A percentile compares a stretch with the other conserved stretches of the same genome.
These are phyloP conservation scores for Lamellibrachia luymesi DNA, from an alignment of 1,140 invertebrate genomes.

Conservation along the genomic window DNA sequence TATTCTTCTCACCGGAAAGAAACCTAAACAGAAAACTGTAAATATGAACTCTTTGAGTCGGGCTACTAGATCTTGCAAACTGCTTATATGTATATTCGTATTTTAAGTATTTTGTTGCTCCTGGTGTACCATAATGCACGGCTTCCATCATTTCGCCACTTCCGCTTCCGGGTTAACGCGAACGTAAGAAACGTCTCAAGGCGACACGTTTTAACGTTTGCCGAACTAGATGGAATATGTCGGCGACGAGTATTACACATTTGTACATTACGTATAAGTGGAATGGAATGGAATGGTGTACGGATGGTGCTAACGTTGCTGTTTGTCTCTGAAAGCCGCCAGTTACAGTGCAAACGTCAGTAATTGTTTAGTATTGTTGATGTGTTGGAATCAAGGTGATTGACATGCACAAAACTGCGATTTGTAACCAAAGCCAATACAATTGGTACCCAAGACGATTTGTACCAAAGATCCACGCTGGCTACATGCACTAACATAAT, in stretches of 20 bases:
- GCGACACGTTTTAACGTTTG: neutral
- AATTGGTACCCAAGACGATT: neutral
- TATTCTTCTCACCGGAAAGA: no score
- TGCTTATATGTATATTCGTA: no score
- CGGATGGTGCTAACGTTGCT: neutral
- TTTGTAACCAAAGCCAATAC: neutral
- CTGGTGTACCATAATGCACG: neutral
- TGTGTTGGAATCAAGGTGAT: neutral
- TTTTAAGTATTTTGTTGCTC: no score
- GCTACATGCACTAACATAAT: neutral
- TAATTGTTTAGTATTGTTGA: neutral
- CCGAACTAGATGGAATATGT: neutral
- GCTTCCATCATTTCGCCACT: neutral
- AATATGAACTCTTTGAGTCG: no score
- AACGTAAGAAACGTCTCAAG: neutral
- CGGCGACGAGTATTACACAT: neutral
- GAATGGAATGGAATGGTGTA: neutral
- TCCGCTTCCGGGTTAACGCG: neutral
- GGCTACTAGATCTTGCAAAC: no score
- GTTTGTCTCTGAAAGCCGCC: neutral
- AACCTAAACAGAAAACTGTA: no score
- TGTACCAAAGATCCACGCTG: neutral
- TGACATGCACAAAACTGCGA: neutral
- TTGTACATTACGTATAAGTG: neutral
- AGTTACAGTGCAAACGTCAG: neutral